Evolutionary conservation across 2,113 vertebrate species (phyloP), one percentile per base, ranked within the genome.

Genomic region (Sitta europaea): DNA sequence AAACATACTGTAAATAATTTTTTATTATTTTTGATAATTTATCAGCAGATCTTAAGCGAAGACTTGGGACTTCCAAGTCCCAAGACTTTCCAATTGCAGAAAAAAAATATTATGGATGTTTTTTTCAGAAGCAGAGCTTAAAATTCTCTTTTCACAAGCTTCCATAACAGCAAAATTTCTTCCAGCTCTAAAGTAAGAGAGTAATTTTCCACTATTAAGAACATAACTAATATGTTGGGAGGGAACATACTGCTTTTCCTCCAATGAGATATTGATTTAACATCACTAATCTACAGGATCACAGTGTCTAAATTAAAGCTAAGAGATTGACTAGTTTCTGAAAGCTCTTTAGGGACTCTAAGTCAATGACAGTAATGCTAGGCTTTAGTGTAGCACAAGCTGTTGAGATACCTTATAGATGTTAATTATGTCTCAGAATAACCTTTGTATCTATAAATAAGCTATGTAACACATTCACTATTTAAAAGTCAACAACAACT

Each of bases 261-360:
- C 35, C 82, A 92, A 71, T 67, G 33, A 77, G 67, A 66, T 91
- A 91, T 53, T 95, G 66, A 93, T 95, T 92, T 86, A 93, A 59
- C 71, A 90, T 74, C n/a, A 72, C 36, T 78, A 84, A 75, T 78
- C 59, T 86, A 63, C 40, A 74, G 43, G 59, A 90, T 86, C 45
- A 63, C 40, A 10, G 29, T 53, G 36, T 86, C 61, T 91, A 89
- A 78, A 91, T 78, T 81, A 75, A 88, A 74, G 28, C 15, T 80
- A 48, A 86, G 57, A 87, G 33, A 79, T 2, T 73, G 25, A 75
- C 23, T 65, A 59, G 61, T 78, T 91, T 86, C 61, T 67, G 80
- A 77, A n/a, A 75, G 50, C 22, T 78, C 65, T 78, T 55, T 43
- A 59, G 63, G 35, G 28, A n/a, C n/a, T 86, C 40, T 16, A 57